A percentile compares a stretch with the other conserved stretches of the same genome.
These are phyloP conservation scores for Bombus sibiricus DNA, from an alignment of 1,140 invertebrate species.

Conservation along the genomic window DNA sequence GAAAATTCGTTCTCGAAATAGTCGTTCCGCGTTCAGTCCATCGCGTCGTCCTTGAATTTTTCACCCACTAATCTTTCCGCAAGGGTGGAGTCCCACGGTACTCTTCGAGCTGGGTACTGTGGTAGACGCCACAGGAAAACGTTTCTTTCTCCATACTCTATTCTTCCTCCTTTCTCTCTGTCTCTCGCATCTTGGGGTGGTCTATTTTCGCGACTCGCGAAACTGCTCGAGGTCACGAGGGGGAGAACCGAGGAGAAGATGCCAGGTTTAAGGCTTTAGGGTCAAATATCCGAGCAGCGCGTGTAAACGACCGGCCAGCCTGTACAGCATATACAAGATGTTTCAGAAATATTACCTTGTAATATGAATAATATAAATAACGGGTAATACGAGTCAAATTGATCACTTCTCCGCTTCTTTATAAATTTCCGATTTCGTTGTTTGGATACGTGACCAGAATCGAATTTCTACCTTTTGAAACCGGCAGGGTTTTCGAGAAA, in stretches of 20 bases:
- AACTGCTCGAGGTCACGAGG: constrained; percentile 42
- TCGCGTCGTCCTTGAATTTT: constrained; percentile 43
- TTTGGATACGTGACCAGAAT: too few relatives aligned
- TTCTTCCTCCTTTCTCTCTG: neutral
- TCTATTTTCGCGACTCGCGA: constrained; percentile 60
- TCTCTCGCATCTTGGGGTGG: neutral
- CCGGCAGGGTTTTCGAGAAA: too few relatives aligned
- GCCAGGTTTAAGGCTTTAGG: constrained; percentile 18
- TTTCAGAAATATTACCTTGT: neutral
- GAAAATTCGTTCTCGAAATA: neutral
- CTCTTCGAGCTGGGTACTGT: neutral
- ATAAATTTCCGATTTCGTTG: too few relatives aligned
- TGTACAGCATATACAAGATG: neutral
- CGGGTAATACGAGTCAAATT: too few relatives aligned
- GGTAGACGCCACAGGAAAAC: constrained; percentile 4
- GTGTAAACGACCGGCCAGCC: constrained; percentile 38
- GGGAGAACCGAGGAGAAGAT: neutral
- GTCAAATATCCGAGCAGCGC: constrained; percentile 48
- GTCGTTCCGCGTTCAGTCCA: constrained; percentile 4
- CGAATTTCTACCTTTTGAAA: too few relatives aligned
- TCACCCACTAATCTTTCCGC: constrained; percentile 45
- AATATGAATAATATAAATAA: too few relatives aligned
- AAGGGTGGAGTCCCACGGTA: constrained; percentile 35
- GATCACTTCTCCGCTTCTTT: too few relatives aligned
- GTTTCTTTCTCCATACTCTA: neutral